Evolutionary conservation across 2,113 vertebrate species (phyloP).

Genomic region (Axis porcinus): DNA sequence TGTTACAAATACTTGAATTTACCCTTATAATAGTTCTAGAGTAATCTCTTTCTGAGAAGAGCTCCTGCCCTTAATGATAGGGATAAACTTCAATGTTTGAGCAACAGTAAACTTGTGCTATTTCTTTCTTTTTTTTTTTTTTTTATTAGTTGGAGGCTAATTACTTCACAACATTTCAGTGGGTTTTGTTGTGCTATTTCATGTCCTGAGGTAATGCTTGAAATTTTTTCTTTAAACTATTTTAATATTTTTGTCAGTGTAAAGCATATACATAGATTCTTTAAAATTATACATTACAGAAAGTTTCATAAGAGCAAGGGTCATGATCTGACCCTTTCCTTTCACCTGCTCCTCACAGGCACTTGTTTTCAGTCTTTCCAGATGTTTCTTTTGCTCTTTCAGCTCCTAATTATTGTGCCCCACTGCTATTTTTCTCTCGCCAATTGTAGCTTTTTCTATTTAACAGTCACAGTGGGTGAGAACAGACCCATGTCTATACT

Average conservation of each 20-base stretch:
- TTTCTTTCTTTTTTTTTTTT: no score
- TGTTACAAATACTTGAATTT: background rate
- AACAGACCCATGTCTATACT: fast-evolving
- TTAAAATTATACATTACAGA: background rate
- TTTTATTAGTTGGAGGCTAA: no score
- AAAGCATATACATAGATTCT: background rate
- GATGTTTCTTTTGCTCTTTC: background rate
- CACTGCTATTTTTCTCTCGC: background rate
- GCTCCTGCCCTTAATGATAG: background rate
- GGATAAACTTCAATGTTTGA: background rate
- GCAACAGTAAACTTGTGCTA: background rate
- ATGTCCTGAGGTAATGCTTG: background rate
- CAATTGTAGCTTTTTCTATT: background rate
- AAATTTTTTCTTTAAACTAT: background rate
- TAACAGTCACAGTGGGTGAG: background rate
- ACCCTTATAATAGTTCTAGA: background rate
- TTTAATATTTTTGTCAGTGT: background rate
- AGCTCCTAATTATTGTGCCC: background rate
- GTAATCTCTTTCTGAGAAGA: background rate
- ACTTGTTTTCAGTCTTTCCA: background rate
- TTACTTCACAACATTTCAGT: no score
- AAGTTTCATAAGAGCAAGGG: background rate
- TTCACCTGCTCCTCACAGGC: background rate
- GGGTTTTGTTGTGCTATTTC: background rate
- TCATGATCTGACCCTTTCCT: background rate